Evolutionary conservation across 2,888 invertebrate species (phyloP).

Genomic region (Agrochola circellaris): DNA sequence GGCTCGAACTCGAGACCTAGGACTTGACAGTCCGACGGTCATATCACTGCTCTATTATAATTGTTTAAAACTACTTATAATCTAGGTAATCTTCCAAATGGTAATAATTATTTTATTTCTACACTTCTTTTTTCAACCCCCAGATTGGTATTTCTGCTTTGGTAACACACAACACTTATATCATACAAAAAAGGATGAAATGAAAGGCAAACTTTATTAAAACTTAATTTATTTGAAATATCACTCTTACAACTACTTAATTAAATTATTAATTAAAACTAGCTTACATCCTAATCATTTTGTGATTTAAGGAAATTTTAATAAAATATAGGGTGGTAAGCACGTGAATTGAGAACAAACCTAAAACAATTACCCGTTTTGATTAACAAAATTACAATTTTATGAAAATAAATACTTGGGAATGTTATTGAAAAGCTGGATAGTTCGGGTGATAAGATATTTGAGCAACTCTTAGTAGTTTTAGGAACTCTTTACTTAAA

Average conservation of each 20-base stretch:
- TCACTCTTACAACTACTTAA: slow-evolving; percentile 7
- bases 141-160: not conserved
- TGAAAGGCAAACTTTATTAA: not conserved
- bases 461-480: slow-evolving; percentile 5
- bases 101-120: not conserved
- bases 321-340: not conserved
- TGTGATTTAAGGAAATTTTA: not conserved
- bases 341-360: not conserved
- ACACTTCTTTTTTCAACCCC: not conserved
- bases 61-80: too few relatives aligned
- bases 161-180: not conserved
- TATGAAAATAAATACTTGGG: not conserved
- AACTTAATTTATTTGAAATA: slow-evolving; percentile 35
- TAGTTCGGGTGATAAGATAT: slow-evolving; percentile 6
- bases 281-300: not conserved
- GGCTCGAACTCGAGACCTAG: too few relatives aligned
- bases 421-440: not conserved
- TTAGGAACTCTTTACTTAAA: slow-evolving; percentile 2
- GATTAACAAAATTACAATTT: too few relatives aligned
- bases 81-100: too few relatives aligned
- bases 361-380: not conserved
- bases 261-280: slow-evolving; percentile 11
- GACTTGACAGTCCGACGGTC: too few relatives aligned
- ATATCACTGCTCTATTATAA: too few relatives aligned
- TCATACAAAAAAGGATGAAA: not conserved